phyloP scores from a whole-genome alignment of 2,113 vertebrate species.

The Osmerus eperlanus region DNA sequence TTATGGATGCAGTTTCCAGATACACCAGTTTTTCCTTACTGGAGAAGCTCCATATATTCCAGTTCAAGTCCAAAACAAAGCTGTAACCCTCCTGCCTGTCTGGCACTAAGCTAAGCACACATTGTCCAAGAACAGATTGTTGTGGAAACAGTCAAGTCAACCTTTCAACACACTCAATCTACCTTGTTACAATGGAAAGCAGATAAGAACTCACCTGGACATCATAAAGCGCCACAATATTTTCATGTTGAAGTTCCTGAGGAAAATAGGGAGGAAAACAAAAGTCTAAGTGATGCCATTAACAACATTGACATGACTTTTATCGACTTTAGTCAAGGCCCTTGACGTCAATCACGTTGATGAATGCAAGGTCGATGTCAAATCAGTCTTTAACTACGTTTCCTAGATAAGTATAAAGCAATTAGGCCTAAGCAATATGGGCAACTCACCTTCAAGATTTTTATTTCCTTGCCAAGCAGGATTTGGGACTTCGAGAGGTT shows the following conservation, averaged over 20 bases:
- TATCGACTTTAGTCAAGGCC: neutral
- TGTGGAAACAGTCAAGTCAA: neutral
- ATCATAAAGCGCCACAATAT: constrained; percentile 97
- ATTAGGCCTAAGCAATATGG: neutral
- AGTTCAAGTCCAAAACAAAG: neutral
- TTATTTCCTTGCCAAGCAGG: constrained; percentile 98
- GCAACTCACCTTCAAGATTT: constrained; percentile 91
- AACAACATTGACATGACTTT: neutral
- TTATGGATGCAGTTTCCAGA: neutral
- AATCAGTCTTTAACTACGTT: constrained; percentile 9
- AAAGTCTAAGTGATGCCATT: neutral
- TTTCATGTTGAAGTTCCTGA: constrained; percentile 97
- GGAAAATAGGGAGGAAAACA: constrained; percentile 23
- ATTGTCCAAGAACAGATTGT: neutral
- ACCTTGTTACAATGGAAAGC: neutral
- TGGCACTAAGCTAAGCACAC: neutral
- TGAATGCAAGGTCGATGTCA: constrained; percentile 2
- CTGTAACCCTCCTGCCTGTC: neutral
- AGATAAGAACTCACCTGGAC: constrained; percentile 83
- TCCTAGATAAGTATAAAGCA: constrained; percentile 20
- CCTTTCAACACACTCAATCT: neutral
- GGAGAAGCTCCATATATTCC: neutral
- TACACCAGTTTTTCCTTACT: neutral
- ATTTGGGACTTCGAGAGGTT: constrained; percentile 98
- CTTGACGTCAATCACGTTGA: neutral